Evolutionary conservation across 2,113 vertebrate species (phyloP).

Genomic region (Pycnonotus jocosus): DNA sequence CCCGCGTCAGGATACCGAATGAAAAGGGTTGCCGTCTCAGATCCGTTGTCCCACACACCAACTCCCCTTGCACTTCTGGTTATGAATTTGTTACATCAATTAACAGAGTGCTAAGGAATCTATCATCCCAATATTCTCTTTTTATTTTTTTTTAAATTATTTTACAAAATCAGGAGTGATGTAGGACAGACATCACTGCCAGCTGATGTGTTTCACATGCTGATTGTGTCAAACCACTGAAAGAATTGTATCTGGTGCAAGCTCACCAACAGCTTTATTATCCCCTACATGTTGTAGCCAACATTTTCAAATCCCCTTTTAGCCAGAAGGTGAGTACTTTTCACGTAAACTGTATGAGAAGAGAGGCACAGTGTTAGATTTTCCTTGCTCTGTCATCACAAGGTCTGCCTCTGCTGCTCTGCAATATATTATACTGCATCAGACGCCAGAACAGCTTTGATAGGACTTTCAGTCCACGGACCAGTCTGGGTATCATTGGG

Average conservation of each 20-base stretch:
- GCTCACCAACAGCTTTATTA: slow-evolving; percentile 29
- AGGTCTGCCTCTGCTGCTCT: not conserved
- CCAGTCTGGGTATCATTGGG: not conserved
- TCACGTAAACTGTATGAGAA: not conserved
- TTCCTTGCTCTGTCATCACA: not conserved
- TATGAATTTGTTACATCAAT: not conserved
- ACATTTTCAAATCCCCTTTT: slow-evolving; percentile 44
- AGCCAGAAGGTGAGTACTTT: slow-evolving; percentile 16
- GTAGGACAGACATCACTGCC: not conserved
- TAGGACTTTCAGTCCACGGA: not conserved
- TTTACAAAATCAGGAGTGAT: slow-evolving; percentile 33
- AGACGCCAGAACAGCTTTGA: not conserved
- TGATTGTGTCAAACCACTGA: not conserved
- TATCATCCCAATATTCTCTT: not conserved
- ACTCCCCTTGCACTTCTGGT: not conserved
- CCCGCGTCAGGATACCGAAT: too few species aligned
- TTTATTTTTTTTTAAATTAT: too few species aligned
- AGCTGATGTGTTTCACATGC: not conserved
- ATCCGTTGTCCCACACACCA: not conserved
- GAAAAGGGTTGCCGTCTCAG: too few species aligned
- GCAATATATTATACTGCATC: not conserved
- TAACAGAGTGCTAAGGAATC: not conserved
- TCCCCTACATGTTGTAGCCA: slow-evolving; percentile 24
- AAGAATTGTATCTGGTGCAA: not conserved
- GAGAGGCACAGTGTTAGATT: not conserved